Conservation (phyloP, 1,140 invertebrate genomes). For the Holcopasites calliopsidis region DNA sequence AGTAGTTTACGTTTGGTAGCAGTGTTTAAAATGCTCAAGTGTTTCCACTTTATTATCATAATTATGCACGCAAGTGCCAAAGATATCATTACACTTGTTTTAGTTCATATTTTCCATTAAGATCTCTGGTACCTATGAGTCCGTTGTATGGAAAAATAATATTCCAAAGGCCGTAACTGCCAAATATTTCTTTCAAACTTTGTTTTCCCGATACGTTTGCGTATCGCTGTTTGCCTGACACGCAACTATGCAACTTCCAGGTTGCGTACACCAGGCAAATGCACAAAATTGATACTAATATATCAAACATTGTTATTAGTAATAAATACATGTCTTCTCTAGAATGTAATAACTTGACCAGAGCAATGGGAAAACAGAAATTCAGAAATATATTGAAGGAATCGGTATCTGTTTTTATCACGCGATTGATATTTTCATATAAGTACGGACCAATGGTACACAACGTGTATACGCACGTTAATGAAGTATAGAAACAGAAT, state of each 20-base stretch:
- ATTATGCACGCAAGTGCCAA: neutral
- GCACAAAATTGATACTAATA: conserved; percentile 59
- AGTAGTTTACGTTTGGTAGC: neutral
- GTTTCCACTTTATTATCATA: neutral
- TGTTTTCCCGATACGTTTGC: conserved; percentile 53
- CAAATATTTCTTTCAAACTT: conserved; percentile 64
- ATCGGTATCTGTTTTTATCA: conserved; percentile 48
- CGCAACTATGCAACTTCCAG: conserved; percentile 66
- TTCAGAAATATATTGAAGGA: conserved; percentile 62
- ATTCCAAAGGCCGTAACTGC: conserved; percentile 68
- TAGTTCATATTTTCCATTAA: conserved; percentile 62
- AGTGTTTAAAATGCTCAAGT: neutral
- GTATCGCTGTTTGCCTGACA: conserved; percentile 64
- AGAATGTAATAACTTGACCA: conserved; percentile 55
- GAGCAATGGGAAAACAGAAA: conserved; percentile 68
- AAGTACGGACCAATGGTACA: conserved; percentile 60
- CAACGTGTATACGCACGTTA: conserved; percentile 66
- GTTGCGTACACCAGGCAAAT: conserved; percentile 58
- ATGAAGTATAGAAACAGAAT: conserved; percentile 66
- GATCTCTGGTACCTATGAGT: conserved; percentile 61
- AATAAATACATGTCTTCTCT: conserved; percentile 58
- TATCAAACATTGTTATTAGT: conserved; percentile 63
- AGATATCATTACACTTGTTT: conserved; percentile 56
- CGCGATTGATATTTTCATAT: conserved; percentile 62
- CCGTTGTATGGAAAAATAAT: conserved; percentile 70